phyloP scores from a whole-genome alignment of 2,888 invertebrate genomes.

The Drosophila mimica region DNA sequence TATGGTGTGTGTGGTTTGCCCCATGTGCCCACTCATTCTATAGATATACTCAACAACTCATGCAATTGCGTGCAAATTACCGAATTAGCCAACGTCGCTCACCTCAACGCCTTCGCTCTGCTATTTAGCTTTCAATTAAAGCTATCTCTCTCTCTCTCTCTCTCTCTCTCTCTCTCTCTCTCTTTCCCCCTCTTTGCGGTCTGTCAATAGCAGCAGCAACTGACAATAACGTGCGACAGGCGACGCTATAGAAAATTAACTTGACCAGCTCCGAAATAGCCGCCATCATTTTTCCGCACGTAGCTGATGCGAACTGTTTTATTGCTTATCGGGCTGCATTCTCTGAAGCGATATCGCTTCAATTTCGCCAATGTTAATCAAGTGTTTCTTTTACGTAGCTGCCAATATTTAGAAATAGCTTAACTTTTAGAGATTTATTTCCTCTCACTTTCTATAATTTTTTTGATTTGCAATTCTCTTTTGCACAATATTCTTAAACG shows the following conservation, averaged over 20 bases:
- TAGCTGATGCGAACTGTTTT: constrained; percentile 61
- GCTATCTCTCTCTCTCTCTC: constrained; percentile 25
- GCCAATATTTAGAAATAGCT: background rate
- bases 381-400: background rate
- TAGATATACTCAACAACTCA: constrained; percentile 80
- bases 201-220: constrained; percentile 70
- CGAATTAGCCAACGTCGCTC: constrained; percentile 70
- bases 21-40: constrained; percentile 64
- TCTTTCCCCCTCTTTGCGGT: background rate
- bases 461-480: background rate
- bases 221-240: constrained; percentile 73
- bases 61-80: constrained; percentile 81
- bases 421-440: background rate
- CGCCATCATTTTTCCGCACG: constrained; percentile 60
- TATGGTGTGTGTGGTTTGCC: constrained; percentile 26
- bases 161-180: background rate
- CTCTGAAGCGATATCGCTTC: background rate
- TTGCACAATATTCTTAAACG: background rate
- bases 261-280: constrained; percentile 60
- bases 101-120: constrained; percentile 72
- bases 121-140: constrained; percentile 77
- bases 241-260: constrained; percentile 75
- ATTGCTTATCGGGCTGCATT: constrained; percentile 37
- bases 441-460: background rate
- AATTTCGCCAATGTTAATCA: background rate